Evolutionary conservation across 2,888 invertebrate species (phyloP), one percentile per base, ranked within the genome.

Genomic region (Cheilosia impressa): DNA sequence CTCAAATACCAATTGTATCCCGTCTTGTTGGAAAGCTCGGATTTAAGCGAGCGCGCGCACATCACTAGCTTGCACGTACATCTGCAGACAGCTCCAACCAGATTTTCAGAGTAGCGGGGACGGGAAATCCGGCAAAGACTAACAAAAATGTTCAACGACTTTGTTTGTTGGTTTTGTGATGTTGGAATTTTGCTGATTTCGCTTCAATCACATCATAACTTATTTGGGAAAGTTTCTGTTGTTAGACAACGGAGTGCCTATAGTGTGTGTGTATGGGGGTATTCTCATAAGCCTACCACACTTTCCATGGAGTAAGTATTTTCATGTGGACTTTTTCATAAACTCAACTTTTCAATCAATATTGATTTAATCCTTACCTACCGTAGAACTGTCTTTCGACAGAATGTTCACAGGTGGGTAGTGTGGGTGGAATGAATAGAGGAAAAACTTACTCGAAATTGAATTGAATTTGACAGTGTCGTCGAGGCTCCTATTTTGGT

Each of bases 131-230:
- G 22, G 55, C 4, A 38, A 69, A 80, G 65, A 65, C 80, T 76
- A 76, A 72, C 66, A 76, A 41, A 80, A 85, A 58, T 80, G 71
- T 85, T 85, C 76, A 65, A 85, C 85, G 85, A 80, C 53, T 84
- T 85, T 85, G 85, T 85, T 85, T 85, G 85, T 85, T 85, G 85
- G 80, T 85, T 72, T 85, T 85, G 71, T 68, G 80, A 80, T 80
- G 85, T 80, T 71, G 80, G 76, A 85, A 80, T 85, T 85, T 27
- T 80, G 85, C 85, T 85, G 85, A 85, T 85, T 85, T 85, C 24
- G 80, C 85, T 85, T 60, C 75, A 85, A 85, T 85, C 85, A 85
- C 85, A 80, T 80, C 85, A 85, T 85, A 85, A 85, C 85, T 80
- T 80, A 85, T 80, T 85, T 85, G 66, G 76, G 71, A 27, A 4